Evolutionary conservation across 1,140 invertebrate genomes (phyloP), one percentile per base, ranked within the genome.

Genomic region (Lamellibrachia luymesi): DNA sequence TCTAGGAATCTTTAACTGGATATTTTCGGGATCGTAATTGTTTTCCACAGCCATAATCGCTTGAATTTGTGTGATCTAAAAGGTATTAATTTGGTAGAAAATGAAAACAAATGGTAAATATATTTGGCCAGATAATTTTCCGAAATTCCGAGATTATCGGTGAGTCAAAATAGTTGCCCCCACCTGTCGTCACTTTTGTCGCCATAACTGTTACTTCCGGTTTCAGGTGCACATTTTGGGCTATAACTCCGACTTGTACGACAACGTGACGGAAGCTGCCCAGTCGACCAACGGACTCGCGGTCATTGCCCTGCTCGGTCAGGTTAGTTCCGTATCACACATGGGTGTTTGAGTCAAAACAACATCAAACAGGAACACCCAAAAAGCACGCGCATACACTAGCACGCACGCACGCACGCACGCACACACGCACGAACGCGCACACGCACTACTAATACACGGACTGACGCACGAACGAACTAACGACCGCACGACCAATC

Each of bases 171-270:
- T 38, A 38, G 38, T 38, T 38, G 38, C 38, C 38, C 38, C 38
- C 38, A 38, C 38, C 38, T 38, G 38, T 38, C 38, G 38, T 38
- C 38, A 38, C 38, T 38, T 38, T 38, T 38, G 38, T 38, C 38
- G 38, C 38, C 38, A 38, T 38, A 38, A 38, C 38, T 38, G 38
- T 38, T 38, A 38, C 38, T 38, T 38, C 38, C 38, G 38, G 38
- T 38, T 38, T 38, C 38, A 98, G 98, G 98, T 98, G 95, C 98
- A 98, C 97, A 98, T 98, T 97, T 98, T 98, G 96, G 98, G 98
- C 94, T 99, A 98, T 97, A 99, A 99, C 97, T 98, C 98, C 93
- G 98, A 99, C 96, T 97, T 99, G 92, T 99, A 99, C 97, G 97
- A 97, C 95, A 99, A 99, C 97, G 98, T 98, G 96, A 98, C 98